Evolutionary conservation across 2,113 vertebrate species (phyloP), one percentile per base, ranked within the genome.

Genomic region (Cyprinodon brontotheroides): DNA sequence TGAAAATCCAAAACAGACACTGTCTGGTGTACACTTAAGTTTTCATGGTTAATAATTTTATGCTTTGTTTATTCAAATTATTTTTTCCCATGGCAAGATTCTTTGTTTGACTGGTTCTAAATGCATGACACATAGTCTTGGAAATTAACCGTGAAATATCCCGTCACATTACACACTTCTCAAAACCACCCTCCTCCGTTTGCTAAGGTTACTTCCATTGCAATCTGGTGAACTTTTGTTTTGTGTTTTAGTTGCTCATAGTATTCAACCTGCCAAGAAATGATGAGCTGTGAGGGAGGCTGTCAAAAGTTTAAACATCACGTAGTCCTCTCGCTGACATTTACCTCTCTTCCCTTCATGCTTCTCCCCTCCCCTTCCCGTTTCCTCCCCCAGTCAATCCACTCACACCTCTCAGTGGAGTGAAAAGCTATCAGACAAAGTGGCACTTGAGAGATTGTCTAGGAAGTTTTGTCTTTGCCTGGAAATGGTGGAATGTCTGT

Each of bases 371-470:
- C 61, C 70, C 11, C 67, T 65, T 68, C 9, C 74, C 39, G 69
- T 72, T 71, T 78, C 81, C 79, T 74, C 79, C 81, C 88, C 79
- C 81, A 53, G 83, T 82, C 87, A 43, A 70, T 81, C 77, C 74
- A 53, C 81, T 92, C 77, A 86, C 88, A 90, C 88, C 88, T 91
- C 81, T 84, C 77, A 59, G 72, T 83, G 79, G 88, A 88, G 89
- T 88, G 88, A 79, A 91, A 93, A 91, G 86, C 88, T 89, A 89
- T 87, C 88, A 87, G 84, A 91, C 90, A 92, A 92, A 92, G 91
- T 92, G 90, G 84, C 89, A 90, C 86, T 90, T 90, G 92, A 92
- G 86, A 89, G 84, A 91, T 88, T 87, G 90, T 86, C 84, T 70
- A 77, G 82, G 87, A 90, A 90, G 89, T 87, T 79, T 89, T 75